Evolutionary conservation across 2,888 invertebrate genomes (phyloP), one percentile per base, ranked within the genome.

Genomic region (Tetrapedia diversipes): DNA sequence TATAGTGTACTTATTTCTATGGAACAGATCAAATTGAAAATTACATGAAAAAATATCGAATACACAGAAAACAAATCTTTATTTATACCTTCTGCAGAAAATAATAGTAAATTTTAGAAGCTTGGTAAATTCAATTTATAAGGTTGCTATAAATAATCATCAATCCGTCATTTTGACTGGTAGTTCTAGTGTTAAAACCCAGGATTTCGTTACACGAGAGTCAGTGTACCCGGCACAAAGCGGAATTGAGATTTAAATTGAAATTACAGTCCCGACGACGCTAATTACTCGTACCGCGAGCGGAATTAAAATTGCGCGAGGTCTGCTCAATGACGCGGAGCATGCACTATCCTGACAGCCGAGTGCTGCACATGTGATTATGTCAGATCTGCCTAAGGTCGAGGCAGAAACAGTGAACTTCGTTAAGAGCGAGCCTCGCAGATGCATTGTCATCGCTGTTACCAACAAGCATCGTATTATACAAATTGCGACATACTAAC

Each of bases 371-470:
- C 77, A 65, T 60, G 82, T 45, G 70, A 83, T 75, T 69, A 32
- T 57, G 76, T 72, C 49, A 59, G 51, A 65, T 69, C 59, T 67
- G 74, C 41, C 68, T 60, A 69, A 77, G 72, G 72, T 81, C 75
- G 75, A 57, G 54, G 14, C 34, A 59, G 41, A 57, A 54, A 41
- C 66, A 53, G 64, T 24, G 45, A 76, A 69, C 63, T 73, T 76
- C 68, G 73, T 71, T 66, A 54, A 76, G 63, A 43, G 47, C 61
- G 67, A 81, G 51, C 47, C 65, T 71, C 65, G 27, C 27, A 61
- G 37, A 22, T 39, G 45, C 19, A 68, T 68, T 60, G 70, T 63
- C 70, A 61, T 79, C 69, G 47, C 60, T 54, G 69, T 61, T 56
- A 67, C 54, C 64, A 54, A 65, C 69, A 51, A 82, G 72, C 45